These are phyloP conservation scores for Pseudois nayaur DNA, from an alignment of 2,113 vertebrate genomes.

Conservation along the genomic window DNA sequence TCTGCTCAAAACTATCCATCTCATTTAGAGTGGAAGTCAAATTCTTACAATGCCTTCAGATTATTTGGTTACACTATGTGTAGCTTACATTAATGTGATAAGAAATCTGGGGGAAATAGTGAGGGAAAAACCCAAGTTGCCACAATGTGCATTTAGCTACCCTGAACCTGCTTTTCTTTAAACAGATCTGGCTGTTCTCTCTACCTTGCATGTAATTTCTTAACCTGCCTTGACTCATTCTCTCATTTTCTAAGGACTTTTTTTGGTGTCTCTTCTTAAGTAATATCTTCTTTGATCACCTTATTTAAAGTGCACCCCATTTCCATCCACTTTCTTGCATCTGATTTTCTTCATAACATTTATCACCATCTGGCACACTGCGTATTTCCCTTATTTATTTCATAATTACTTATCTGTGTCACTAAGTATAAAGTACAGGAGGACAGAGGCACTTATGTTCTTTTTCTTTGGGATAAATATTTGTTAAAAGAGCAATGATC, in stretches of 20 bases:
- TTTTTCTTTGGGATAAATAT: not conserved
- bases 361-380: not conserved
- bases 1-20: not conserved
- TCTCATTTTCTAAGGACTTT: not conserved
- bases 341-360: not conserved
- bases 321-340: not conserved
- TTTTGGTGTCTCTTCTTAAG: not conserved
- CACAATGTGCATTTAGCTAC: not conserved
- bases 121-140: not conserved
- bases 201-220: not conserved
- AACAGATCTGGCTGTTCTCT: not conserved
- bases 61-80: not conserved
- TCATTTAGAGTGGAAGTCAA: not conserved
- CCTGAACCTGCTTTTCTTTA: not conserved
- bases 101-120: not conserved
- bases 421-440: not conserved
- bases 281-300: not conserved
- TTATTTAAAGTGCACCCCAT: not conserved
- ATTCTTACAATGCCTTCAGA: not conserved
- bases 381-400: not conserved
- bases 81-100: not conserved
- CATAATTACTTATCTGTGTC: not conserved
- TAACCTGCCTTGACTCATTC: not conserved
- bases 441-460: not conserved
- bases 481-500: not conserved